Evolutionary conservation across 2,888 invertebrate genomes (phyloP).

Genomic region (Choristoneura rosaceana): DNA sequence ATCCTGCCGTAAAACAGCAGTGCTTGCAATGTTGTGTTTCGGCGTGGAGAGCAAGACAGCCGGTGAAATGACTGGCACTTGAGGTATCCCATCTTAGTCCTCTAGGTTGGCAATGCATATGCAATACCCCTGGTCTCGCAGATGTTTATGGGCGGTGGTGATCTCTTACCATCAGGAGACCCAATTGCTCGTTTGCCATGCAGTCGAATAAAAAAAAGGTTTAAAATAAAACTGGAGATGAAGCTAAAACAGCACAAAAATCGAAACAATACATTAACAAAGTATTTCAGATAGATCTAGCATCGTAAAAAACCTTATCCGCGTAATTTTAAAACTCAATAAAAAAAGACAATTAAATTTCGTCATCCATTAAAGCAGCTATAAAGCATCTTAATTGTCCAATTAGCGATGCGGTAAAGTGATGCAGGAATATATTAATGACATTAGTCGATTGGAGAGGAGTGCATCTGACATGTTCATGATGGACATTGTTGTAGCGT

Average conservation of each 20-base stretch:
- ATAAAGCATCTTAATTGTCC: conserved; percentile 28
- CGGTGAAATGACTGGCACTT: too few species aligned
- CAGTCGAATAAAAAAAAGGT: too few species aligned
- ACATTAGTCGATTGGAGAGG: conserved; percentile 17
- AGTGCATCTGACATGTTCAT: conserved; percentile 22
- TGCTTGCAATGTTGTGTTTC: too few species aligned
- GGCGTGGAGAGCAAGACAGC: too few species aligned
- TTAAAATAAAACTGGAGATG: too few species aligned
- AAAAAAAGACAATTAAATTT: conserved; percentile 24
- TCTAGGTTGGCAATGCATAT: too few species aligned
- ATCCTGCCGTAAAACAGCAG: too few species aligned
- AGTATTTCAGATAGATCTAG: background rate
- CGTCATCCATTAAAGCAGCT: conserved; percentile 14
- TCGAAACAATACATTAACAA: background rate
- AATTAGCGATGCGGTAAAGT: conserved; percentile 23
- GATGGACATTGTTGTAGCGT: background rate
- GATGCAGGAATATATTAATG: conserved; percentile 26
- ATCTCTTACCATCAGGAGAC: too few species aligned
- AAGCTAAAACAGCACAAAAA: background rate
- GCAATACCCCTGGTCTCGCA: too few species aligned
- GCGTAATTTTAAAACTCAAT: background rate
- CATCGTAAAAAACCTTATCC: background rate
- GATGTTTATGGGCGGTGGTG: too few species aligned
- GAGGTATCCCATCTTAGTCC: too few species aligned
- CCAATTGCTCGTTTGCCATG: too few species aligned